Conservation (phyloP, 2,113 vertebrate species). For the Acinonyx jubatus region DNA sequence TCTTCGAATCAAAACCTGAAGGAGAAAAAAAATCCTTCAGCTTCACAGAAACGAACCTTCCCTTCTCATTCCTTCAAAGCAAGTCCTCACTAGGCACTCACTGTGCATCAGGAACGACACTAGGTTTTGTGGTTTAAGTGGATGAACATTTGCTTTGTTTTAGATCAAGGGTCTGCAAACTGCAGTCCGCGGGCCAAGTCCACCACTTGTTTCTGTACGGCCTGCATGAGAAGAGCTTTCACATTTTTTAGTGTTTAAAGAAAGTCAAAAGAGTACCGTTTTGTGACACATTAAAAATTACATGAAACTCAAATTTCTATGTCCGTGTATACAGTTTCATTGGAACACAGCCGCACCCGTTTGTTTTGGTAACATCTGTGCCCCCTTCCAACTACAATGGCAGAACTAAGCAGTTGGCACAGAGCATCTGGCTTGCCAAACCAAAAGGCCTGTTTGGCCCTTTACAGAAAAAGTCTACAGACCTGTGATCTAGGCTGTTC, state of each 20-base stretch:
- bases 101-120: neutral
- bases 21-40: neutral
- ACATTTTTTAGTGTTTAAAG: neutral
- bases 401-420: neutral
- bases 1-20: conserved; percentile 92
- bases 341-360: neutral
- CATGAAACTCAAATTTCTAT: neutral
- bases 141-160: neutral
- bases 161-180: neutral
- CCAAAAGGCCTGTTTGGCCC: neutral
- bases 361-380: neutral
- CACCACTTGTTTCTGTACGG: neutral
- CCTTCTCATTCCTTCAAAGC: neutral
- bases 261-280: neutral
- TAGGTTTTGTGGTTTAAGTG: neutral
- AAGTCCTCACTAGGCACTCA: too few species aligned
- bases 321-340: neutral
- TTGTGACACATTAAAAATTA: neutral
- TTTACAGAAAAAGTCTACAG: neutral
- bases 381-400: neutral
- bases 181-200: neutral
- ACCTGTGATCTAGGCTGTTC: neutral
- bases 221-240: neutral
- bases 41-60: neutral
- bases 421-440: neutral